phyloP scores from a whole-genome alignment of 2,888 invertebrate genomes.

The Agrochola lychnidis region DNA sequence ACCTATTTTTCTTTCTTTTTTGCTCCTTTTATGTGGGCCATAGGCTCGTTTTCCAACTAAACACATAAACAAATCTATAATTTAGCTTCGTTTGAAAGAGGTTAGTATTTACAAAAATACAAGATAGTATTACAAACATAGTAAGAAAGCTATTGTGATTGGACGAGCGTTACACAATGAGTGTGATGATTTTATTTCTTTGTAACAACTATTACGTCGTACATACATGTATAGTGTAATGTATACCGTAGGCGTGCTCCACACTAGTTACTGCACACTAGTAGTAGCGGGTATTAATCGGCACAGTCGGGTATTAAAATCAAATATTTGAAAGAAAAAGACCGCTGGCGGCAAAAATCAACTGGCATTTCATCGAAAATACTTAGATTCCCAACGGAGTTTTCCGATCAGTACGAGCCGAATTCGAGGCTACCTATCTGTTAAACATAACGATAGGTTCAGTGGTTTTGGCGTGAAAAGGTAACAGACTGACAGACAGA shows the following conservation, averaged over 20 bases:
- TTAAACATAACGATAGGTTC: too few relatives aligned
- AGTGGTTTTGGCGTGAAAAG: too few relatives aligned
- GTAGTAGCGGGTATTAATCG: neutral
- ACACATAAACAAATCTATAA: neutral
- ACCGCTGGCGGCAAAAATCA: neutral
- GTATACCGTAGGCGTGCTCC: neutral
- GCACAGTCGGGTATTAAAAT: too few relatives aligned
- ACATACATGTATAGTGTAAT: neutral
- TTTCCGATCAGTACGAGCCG: neutral
- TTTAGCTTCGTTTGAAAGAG: neutral
- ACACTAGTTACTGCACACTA: neutral
- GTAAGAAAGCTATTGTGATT: neutral
- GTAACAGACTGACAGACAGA: too few relatives aligned
- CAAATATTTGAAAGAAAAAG: neutral
- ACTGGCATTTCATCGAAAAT: neutral
- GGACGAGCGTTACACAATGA: slow-evolving; percentile 2
- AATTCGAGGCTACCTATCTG: too few relatives aligned
- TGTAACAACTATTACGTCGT: slow-evolving; percentile 16
- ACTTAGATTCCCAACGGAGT: neutral
- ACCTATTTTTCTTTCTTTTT: too few relatives aligned
- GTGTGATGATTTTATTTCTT: neutral
- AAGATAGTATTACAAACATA: neutral
- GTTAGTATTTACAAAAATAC: neutral
- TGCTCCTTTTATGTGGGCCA: neutral
- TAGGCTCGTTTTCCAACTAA: neutral